A percentile compares a stretch with the other conserved stretches of the same genome.
Evolutionary conservation across 1,140 invertebrate genomes (phyloP).

Genomic region (Danaus melanippus): DNA sequence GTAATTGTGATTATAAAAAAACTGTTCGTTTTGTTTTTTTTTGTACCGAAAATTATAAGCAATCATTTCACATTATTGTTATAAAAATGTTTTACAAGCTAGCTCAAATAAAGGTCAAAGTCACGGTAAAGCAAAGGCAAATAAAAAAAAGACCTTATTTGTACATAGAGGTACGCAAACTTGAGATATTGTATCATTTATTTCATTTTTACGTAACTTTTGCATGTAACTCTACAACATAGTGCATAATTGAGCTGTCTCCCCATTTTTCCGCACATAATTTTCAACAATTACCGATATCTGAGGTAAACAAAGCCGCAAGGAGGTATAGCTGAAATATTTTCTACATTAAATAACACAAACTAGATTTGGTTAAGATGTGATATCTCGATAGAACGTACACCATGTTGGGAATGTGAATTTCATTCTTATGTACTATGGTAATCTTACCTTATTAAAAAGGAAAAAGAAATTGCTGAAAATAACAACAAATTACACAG

Average conservation of each 20-base stretch:
- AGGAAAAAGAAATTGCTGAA: slow-evolving; percentile 32
- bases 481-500: slow-evolving; percentile 34
- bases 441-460: slow-evolving; percentile 41
- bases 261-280: slow-evolving; percentile 28
- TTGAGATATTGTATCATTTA: slow-evolving; percentile 7
- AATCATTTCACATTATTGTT: no score
- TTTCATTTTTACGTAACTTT: slow-evolving; percentile 8
- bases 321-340: slow-evolving; percentile 37
- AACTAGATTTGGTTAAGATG: no score
- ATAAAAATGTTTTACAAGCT: no score
- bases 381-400: no score
- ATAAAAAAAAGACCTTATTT: no score
- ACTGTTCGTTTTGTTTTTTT: no score
- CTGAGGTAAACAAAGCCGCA: slow-evolving; percentile 53
- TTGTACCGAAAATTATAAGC: no score
- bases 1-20: no score
- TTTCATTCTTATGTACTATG: slow-evolving; percentile 1
- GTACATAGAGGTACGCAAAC: slow-evolving; percentile 37
- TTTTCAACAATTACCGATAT: slow-evolving; percentile 46
- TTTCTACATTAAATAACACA: not conserved
- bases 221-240: slow-evolving; percentile 39
- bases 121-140: no score
- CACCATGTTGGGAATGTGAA: no score
- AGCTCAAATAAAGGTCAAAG: no score
- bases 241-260: slow-evolving; percentile 32